Evolutionary conservation across 1,140 invertebrate species (phyloP).

Genomic region (Cepaea nemoralis): DNA sequence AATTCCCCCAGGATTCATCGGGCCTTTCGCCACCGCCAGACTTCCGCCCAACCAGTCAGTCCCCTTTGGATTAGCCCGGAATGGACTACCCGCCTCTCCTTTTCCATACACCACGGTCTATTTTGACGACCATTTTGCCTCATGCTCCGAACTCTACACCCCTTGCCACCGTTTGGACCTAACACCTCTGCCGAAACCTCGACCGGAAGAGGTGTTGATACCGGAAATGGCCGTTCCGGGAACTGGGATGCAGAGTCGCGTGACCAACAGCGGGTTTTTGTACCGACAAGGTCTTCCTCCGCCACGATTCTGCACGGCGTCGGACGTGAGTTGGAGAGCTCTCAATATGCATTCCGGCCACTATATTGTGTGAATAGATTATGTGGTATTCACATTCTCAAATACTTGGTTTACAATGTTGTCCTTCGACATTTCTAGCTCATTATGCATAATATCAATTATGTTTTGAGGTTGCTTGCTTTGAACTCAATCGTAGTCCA

Average conservation of each 20-base stretch:
- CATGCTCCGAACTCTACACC: neutral
- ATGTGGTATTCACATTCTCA: no score
- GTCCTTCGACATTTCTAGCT: no score
- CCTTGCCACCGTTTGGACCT: neutral
- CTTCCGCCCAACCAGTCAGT: slow-evolving; percentile 15
- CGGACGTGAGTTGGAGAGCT: neutral
- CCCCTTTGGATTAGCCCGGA: neutral
- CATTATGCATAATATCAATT: no score
- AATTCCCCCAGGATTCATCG: neutral
- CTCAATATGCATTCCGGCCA: neutral
- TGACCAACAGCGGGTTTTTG: slow-evolving; percentile 29
- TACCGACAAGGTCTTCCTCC: neutral
- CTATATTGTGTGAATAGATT: neutral
- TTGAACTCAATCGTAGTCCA: no score
- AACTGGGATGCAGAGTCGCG: slow-evolving; percentile 16
- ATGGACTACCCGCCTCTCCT: slow-evolving; percentile 7
- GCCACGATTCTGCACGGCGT: neutral
- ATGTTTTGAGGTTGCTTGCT: no score
- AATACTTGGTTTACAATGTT: no score
- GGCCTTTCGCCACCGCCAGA: slow-evolving; percentile 8
- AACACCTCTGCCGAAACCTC: neutral
- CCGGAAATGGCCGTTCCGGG: slow-evolving; percentile 39
- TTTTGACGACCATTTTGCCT: slow-evolving; percentile 9
- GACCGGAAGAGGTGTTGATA: slow-evolving; percentile 22
- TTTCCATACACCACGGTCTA: slow-evolving; percentile 16